Percentiles rank a stretch among this genome's conserved stretches.
phyloP scores from a whole-genome alignment of 2,113 vertebrate species.

The Gadus macrocephalus region DNA sequence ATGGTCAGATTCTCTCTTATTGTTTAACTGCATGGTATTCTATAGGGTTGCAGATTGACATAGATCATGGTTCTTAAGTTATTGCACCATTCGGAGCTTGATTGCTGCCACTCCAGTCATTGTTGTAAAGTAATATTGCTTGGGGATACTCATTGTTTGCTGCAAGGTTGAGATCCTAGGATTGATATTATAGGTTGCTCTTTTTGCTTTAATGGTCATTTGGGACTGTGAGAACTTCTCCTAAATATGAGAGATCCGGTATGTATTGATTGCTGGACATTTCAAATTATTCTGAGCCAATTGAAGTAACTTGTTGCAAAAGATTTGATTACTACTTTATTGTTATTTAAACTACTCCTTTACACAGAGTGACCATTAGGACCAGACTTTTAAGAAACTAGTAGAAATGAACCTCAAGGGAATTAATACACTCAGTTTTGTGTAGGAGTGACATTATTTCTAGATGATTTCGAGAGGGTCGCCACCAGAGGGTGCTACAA shows the following conservation, averaged over 20 bases:
- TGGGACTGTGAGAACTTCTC: neutral
- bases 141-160: slow-evolving; percentile 52
- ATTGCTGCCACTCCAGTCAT: slow-evolving; percentile 74
- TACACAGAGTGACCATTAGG: slow-evolving; percentile 27
- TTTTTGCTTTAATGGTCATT: slow-evolving; percentile 37
- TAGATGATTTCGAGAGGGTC: slow-evolving; percentile 4
- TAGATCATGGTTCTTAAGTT: slow-evolving; percentile 73
- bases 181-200: slow-evolving; percentile 33
- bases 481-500: slow-evolving; percentile 10
- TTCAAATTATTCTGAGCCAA: too few species aligned
- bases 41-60: slow-evolving; percentile 79
- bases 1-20: slow-evolving; percentile 51
- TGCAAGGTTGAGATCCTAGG: slow-evolving; percentile 43
- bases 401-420: neutral
- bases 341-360: slow-evolving; percentile 9
- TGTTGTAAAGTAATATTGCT: slow-evolving; percentile 65
- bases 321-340: slow-evolving; percentile 10
- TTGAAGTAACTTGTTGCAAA: slow-evolving; percentile 13
- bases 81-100: slow-evolving; percentile 74
- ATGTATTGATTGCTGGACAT: too few species aligned
- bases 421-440: neutral
- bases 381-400: slow-evolving; percentile 24
- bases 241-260: neutral
- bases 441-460: slow-evolving; percentile 26
- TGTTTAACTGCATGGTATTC: slow-evolving; percentile 86